Conservation (phyloP, 2,113 vertebrate genomes). For the Calidris pygmaea region DNA sequence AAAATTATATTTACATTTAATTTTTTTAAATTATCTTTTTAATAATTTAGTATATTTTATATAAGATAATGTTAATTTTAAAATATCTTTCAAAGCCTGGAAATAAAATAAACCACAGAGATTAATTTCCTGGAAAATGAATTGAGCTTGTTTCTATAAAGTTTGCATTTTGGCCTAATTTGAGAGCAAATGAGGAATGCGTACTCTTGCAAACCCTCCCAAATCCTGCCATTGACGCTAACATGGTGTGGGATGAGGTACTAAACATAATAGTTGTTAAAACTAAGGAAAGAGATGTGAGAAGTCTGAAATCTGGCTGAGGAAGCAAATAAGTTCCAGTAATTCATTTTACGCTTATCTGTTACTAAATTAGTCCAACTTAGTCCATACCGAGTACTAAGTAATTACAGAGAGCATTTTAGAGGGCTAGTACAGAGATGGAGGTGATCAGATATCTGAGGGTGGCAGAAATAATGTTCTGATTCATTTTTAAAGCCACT, state of each 20-base stretch:
- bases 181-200: not conserved
- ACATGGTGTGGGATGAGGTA: not conserved
- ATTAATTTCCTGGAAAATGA: not conserved
- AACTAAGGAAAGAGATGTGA: not conserved
- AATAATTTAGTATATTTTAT: not conserved
- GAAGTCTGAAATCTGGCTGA: not conserved
- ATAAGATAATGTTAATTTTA: not conserved
- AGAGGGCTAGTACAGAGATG: not conserved
- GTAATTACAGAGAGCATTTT: not conserved
- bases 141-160: not conserved
- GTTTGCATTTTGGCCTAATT: not conserved
- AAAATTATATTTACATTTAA: not conserved
- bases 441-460: not conserved
- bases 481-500: constrained; percentile 53
- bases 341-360: not conserved
- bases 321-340: not conserved
- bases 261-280: not conserved
- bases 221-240: not conserved
- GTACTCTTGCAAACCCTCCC: not conserved
- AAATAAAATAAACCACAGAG: not conserved
- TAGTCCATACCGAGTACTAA: not conserved
- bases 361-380: not conserved
- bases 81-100: not conserved
- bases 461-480: not conserved
- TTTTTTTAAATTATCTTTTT: not conserved